Conservation (phyloP, 92 coral and sea anemone species). For the Paramuricea clavata region DNA sequence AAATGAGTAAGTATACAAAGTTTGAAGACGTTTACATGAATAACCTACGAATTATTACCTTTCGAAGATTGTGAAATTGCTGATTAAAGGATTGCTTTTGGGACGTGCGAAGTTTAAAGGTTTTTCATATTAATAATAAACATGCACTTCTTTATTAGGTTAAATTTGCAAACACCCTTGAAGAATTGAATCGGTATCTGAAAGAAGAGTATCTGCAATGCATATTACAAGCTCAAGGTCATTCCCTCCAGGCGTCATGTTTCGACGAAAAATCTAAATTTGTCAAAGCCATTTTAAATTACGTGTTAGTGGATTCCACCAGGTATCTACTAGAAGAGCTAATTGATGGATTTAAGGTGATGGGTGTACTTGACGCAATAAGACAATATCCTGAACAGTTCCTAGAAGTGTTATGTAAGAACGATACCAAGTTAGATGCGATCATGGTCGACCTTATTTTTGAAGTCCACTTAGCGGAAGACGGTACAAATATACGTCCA, state of each 20-base stretch:
- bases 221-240: slow-evolving; percentile 2
- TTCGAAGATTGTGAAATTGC: no score
- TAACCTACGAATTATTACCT: no score
- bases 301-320: neutral
- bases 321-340: slow-evolving; percentile 12
- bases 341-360: slow-evolving; percentile 2
- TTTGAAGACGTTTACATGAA: no score
- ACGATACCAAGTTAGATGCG: neutral
- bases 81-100: no score
- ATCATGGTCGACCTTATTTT: neutral
- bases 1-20: no score
- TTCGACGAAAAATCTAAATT: neutral
- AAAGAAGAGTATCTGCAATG: neutral
- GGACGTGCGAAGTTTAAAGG: no score
- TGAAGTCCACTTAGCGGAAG: neutral
- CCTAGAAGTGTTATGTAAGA: neutral
- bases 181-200: neutral
- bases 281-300: neutral
- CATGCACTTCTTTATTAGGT: neutral
- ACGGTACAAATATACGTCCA: slow-evolving; percentile 3
- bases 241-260: neutral
- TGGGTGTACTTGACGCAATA: neutral
- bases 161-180: neutral
- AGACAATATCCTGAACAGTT: neutral
- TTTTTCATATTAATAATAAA: no score